A percentile compares a stretch with the other conserved stretches of the same genome.
phyloP scores from a whole-genome alignment of 2,888 invertebrate genomes.

The Phaonia tiefii region DNA sequence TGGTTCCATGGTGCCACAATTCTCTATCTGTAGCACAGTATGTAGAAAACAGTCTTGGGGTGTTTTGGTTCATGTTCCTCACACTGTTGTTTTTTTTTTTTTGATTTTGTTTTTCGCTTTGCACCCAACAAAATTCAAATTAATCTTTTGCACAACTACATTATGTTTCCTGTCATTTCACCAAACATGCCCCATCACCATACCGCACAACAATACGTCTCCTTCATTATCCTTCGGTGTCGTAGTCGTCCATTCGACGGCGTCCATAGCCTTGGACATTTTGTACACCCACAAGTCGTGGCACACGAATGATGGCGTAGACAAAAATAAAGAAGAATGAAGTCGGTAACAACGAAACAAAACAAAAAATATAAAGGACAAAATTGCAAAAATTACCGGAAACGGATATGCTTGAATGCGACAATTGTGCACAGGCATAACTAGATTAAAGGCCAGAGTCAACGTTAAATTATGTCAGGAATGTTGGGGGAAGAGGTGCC shows the following conservation, averaged over 20 bases:
- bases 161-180: constrained; percentile 65
- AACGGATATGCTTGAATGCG: constrained; percentile 67
- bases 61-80: not conserved
- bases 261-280: constrained; percentile 43
- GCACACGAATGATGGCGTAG: constrained; percentile 37
- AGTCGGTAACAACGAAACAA: constrained; percentile 25
- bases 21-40: no score
- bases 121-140: constrained; percentile 61
- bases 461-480: not conserved
- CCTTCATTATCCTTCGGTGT: no score
- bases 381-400: constrained; percentile 67
- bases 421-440: constrained; percentile 65
- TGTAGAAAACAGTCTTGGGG: constrained; percentile 14
- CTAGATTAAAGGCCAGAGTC: constrained; percentile 63
- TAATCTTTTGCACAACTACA: constrained; percentile 66
- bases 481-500: not conserved
- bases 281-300: constrained; percentile 20
- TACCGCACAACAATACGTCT: no score
- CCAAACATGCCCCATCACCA: not conserved
- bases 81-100: no score
- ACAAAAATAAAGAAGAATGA: constrained; percentile 32
- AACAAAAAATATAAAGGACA: no score
- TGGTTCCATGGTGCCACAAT: no score
- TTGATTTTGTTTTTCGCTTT: constrained; percentile 29
- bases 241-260: not conserved